phyloP scores from a whole-genome alignment of 2,797 vertebrate species.

The Sebastes diploproa region DNA sequence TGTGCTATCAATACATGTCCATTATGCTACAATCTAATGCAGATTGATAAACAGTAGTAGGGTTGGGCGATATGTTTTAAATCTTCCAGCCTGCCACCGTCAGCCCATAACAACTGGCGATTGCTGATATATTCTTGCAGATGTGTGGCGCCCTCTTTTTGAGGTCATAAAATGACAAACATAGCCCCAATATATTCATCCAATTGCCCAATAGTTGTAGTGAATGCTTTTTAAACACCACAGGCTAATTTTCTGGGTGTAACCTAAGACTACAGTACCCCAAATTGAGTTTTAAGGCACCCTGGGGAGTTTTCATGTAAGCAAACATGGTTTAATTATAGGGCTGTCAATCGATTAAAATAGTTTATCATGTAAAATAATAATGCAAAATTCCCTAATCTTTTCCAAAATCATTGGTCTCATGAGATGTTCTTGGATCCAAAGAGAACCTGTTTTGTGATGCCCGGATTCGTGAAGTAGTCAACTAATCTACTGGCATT shows the following conservation, averaged over 20 bases:
- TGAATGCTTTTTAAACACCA: neutral
- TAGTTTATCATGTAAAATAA: too few species aligned
- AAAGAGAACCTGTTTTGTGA: neutral
- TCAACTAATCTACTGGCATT: too few species aligned
- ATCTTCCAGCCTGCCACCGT: neutral
- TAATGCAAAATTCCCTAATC: too few species aligned
- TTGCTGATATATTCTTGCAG: rapidly evolving
- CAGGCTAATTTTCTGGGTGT: neutral
- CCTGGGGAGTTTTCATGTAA: neutral
- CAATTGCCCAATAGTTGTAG: neutral
- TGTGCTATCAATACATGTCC: neutral
- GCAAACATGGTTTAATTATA: neutral
- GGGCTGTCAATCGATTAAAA: too few species aligned
- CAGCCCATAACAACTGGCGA: too few species aligned
- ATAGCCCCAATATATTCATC: too few species aligned
- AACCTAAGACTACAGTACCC: too few species aligned
- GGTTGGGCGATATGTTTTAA: neutral
- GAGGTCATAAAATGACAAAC: too few species aligned
- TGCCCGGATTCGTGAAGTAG: too few species aligned
- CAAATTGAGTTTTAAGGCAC: neutral
- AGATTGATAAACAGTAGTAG: neutral
- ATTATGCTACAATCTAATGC: neutral
- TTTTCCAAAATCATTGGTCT: neutral
- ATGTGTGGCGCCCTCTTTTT: rapidly evolving
- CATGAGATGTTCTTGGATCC: neutral